Evolutionary conservation across 2,797 vertebrate species (phyloP).

Genomic region (Cryptoprocta ferox): DNA sequence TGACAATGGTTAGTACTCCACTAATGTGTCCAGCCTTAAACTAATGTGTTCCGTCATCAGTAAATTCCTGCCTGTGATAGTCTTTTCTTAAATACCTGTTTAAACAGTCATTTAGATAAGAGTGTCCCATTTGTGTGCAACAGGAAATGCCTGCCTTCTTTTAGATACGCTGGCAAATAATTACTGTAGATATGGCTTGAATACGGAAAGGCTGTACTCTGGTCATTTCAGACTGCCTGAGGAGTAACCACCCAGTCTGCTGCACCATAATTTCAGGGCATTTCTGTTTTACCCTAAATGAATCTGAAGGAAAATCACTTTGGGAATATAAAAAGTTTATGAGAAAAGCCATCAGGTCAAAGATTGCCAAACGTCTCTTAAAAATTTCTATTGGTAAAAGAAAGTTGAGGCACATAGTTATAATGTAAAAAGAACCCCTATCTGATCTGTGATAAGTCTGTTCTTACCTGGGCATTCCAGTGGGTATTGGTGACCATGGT

Average conservation of each 20-base stretch:
- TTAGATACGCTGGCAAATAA: constrained; percentile 86
- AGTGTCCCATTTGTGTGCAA: constrained; percentile 84
- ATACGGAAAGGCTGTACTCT: constrained; percentile 60
- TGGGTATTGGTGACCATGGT: neutral
- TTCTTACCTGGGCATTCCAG: neutral
- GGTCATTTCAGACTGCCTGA: constrained; percentile 62
- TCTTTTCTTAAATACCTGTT: constrained; percentile 85
- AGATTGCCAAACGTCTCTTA: constrained; percentile 59
- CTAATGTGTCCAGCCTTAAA: constrained; percentile 79
- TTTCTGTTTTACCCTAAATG: constrained; percentile 66
- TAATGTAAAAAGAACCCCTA: constrained; percentile 5
- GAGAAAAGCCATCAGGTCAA: constrained; percentile 67
- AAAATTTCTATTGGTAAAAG: constrained; percentile 59
- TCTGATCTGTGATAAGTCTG: neutral
- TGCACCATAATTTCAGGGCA: neutral
- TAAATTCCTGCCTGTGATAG: constrained; percentile 83
- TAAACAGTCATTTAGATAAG: constrained; percentile 89
- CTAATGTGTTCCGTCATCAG: constrained; percentile 85
- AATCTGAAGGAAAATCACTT: constrained; percentile 72
- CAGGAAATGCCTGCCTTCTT: constrained; percentile 87
- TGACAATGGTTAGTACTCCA: constrained; percentile 77
- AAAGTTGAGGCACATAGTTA: neutral
- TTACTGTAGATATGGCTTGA: constrained; percentile 75
- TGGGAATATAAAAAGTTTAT: constrained; percentile 68
- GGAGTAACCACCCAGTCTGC: constrained; percentile 61